Evolutionary conservation across 2,113 vertebrate genomes (phyloP), one percentile per base, ranked within the genome.

Genomic region (Thinocorus orbignyianus): DNA sequence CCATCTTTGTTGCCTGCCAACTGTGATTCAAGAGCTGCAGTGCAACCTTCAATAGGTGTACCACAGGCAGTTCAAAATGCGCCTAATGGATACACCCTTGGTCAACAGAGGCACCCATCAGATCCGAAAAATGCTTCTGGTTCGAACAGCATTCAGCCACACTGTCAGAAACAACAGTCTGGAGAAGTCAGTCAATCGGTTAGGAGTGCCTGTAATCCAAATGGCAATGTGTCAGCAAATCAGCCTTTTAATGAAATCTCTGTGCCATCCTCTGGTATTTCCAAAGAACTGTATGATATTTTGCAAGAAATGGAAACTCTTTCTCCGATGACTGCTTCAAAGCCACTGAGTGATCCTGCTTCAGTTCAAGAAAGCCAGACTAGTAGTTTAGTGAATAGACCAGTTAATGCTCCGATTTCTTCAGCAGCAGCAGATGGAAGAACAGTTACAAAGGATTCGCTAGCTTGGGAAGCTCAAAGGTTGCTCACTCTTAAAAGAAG

Each of bases 401-500:
- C 88, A 85, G 52, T 37, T 57, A 94, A 82, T 84, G 42, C 64
- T 76, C 78, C 84, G 14, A 35, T 72, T 64, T 72, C 58, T 46
- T 57, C 76, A 81, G 6, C 4, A 5, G 8, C 19, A 49, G 60
- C 39, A 37, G 23, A 4, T 8, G 49, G 6, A 86, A 11, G 11
- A 55, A 11, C 13, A 68, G 28, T 66, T 37, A 70, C 89, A 42
- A 96, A 93, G 73, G 96, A 98, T 49, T 96, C 62, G 33, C 79
- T 98, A 51, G 94, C 70, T n/a, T 92, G 89, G 54, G 98, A 98
- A 92, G 88, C 97, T 81, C 78, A 96, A 79, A 96, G 35, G 30
- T 78, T 98, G 57, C 15, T 84, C 6, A 11, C 25, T 89, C 92
- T 98, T 48, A 97, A 96, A 95, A 97, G 62, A 48, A 97, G 86